Percentiles rank a stretch among this genome's conserved stretches.
Evolutionary conservation across 2,888 invertebrate species (phyloP).

Genomic region (Drosophila subsilvestris): DNA sequence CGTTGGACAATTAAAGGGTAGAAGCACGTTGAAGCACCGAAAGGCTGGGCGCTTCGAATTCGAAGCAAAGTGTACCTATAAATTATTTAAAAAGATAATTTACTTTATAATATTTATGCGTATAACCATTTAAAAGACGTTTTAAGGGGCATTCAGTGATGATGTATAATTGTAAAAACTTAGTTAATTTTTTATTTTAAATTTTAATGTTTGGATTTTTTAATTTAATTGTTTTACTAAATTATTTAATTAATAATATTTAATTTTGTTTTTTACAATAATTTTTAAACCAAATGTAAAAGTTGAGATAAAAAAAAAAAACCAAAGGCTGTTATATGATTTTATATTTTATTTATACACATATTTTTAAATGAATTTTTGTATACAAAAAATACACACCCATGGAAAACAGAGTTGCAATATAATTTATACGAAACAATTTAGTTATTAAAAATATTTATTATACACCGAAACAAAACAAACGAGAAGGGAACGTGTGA

Average conservation of each 20-base stretch:
- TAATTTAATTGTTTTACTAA: too few relatives aligned
- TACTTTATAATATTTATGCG: neutral
- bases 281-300: slow-evolving; percentile 49
- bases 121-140: slow-evolving; percentile 55
- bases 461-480: slow-evolving; percentile 50
- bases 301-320: slow-evolving; percentile 49
- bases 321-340: slow-evolving; percentile 73
- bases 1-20: slow-evolving; percentile 79
- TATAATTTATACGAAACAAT: slow-evolving; percentile 59
- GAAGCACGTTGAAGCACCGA: too few relatives aligned
- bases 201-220: slow-evolving; percentile 29
- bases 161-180: slow-evolving; percentile 7
- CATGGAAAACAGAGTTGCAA: slow-evolving; percentile 50
- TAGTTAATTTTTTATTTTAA: slow-evolving; percentile 12
- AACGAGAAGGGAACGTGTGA: too few relatives aligned
- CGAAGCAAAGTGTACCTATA: neutral
- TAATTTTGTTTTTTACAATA: neutral
- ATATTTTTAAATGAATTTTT: slow-evolving; percentile 35
- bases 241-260: slow-evolving; percentile 39
- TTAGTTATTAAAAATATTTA: slow-evolving; percentile 63
- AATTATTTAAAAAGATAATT: neutral
- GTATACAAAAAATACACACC: slow-evolving; percentile 22
- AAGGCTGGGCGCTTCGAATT: too few relatives aligned
- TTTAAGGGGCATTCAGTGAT: slow-evolving; percentile 41
- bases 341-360: slow-evolving; percentile 48